phyloP scores from a whole-genome alignment of 2,888 invertebrate genomes.

The Bhutanitis thaidina region DNA sequence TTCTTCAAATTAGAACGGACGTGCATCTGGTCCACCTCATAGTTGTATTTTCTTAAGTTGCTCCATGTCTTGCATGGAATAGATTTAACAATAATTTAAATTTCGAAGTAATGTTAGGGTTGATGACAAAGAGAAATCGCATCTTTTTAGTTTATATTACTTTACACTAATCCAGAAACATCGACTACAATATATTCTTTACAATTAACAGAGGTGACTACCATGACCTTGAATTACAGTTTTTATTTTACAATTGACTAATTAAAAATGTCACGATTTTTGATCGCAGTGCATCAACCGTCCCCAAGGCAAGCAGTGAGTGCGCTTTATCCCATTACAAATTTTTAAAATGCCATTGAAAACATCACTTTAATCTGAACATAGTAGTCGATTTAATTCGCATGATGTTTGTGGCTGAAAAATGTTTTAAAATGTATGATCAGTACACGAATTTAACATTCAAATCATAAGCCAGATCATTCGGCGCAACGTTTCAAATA shows the following conservation, averaged over 20 bases:
- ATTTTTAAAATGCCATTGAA: constrained; percentile 15
- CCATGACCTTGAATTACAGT: too few species aligned
- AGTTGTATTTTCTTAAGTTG: constrained; percentile 49
- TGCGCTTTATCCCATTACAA: constrained; percentile 24
- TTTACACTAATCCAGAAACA: not conserved
- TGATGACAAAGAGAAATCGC: constrained; percentile 45
- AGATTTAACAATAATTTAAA: not conserved
- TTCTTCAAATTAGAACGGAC: constrained; percentile 7
- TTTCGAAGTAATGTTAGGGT: too few species aligned
- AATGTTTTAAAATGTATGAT: constrained; percentile 3
- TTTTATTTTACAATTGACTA: not conserved
- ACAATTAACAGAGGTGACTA: too few species aligned
- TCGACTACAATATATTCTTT: too few species aligned
- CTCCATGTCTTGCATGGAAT: constrained; percentile 33
- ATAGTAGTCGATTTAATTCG: not conserved
- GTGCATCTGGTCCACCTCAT: constrained; percentile 47
- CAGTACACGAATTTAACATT: constrained; percentile 12
- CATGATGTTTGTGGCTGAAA: constrained; percentile 22
- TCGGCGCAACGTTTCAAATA: constrained; percentile 16
- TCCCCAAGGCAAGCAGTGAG: constrained; percentile 24
- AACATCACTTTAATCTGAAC: not conserved
- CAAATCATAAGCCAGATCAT: too few species aligned
- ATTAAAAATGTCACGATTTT: constrained; percentile 9
- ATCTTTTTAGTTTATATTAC: constrained; percentile 27
- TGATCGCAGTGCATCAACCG: constrained; percentile 17